A percentile compares a stretch with the other conserved stretches of the same genome.
These are phyloP conservation scores for Microcebus ravelobensis DNA, from an alignment of 2,113 vertebrate species.

Conservation along the genomic window DNA sequence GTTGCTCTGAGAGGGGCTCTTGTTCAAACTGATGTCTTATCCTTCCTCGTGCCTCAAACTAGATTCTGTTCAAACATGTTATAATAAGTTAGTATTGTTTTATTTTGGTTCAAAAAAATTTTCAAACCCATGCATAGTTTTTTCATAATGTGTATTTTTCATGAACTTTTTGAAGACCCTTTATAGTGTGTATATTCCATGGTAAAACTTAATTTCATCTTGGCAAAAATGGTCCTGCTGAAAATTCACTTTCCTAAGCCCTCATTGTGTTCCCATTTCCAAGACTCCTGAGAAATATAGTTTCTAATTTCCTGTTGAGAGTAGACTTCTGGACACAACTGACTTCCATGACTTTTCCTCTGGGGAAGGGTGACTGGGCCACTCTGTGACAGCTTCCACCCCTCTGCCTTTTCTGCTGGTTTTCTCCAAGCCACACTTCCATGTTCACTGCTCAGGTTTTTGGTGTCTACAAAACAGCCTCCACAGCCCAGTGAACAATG, in stretches of 20 bases:
- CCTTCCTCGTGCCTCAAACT: too few relatives aligned
- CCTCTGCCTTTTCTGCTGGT: not conserved
- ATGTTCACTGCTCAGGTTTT: not conserved
- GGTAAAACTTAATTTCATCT: slow-evolving; percentile 23
- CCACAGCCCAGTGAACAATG: accelerated
- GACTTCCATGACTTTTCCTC: not conserved
- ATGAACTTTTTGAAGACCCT: too few relatives aligned
- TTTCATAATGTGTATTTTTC: too few relatives aligned
- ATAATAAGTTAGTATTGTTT: too few relatives aligned
- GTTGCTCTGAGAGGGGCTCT: too few relatives aligned
- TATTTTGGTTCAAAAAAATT: too few relatives aligned
- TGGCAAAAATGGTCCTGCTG: not conserved
- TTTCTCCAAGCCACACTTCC: not conserved
- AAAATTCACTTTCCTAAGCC: not conserved
- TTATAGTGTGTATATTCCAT: not conserved
- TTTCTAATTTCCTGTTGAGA: not conserved
- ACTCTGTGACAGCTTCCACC: accelerated
- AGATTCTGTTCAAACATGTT: too few relatives aligned
- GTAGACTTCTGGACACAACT: not conserved
- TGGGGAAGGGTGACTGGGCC: not conserved
- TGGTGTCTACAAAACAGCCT: not conserved
- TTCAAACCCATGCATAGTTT: too few relatives aligned
- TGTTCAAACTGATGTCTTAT: too few relatives aligned
- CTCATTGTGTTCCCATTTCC: not conserved
- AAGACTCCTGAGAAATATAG: not conserved